Evolutionary conservation across 2,797 vertebrate species (phyloP), one percentile per base, ranked within the genome.

Genomic region (Hydrocynus forskahlii): DNA sequence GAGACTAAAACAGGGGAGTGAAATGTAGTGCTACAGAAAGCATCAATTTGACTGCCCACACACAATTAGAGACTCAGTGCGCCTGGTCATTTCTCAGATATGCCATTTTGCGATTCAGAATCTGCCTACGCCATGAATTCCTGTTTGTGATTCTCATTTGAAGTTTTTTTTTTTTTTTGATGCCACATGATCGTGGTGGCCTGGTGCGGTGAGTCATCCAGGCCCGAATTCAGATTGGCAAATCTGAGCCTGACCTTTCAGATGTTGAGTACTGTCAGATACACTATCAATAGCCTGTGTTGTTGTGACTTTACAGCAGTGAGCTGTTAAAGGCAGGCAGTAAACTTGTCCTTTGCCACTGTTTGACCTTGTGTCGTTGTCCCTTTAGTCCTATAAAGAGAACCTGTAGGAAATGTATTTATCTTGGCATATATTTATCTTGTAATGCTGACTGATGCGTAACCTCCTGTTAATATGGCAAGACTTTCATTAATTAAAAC

Each of bases 171-270:
- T 91, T 89, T 88, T 92, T 90, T 88, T 85, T 85, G 85, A 67
- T 88, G 78, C 43, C 86, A 84, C 84, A 67, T 86, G 87, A 89
- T 91, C 90, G 87, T 86, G 59, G 87, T 87, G 82, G 2, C 1
- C n/a, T n/a, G n/a, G n/a, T 54, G 16, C 38, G 19, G 38, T 94
- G 93, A 94, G 90, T 94, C 92, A 92, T 77, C 5, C 76, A 13
- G 40, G 79, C 54, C 43, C 84, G 74, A 82, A 59, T 75, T 88
- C 62, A 76, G 60, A 83, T 29, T 63, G 67, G 66, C 80, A 21
- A 72, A 85, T 83, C 84, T 75, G 74, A 88, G 79, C 66, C 70
- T 91, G 89, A 89, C 88, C 85, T 92, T 92, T 91, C 14, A 63
- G 75, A 76, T 67, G 70, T 8, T 78, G 71, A 83, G 79, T 57